Percentiles rank a stretch among this genome's conserved stretches.
Evolutionary conservation across 2,888 invertebrate species (phyloP).

Genomic region (Eurytoma californica): DNA sequence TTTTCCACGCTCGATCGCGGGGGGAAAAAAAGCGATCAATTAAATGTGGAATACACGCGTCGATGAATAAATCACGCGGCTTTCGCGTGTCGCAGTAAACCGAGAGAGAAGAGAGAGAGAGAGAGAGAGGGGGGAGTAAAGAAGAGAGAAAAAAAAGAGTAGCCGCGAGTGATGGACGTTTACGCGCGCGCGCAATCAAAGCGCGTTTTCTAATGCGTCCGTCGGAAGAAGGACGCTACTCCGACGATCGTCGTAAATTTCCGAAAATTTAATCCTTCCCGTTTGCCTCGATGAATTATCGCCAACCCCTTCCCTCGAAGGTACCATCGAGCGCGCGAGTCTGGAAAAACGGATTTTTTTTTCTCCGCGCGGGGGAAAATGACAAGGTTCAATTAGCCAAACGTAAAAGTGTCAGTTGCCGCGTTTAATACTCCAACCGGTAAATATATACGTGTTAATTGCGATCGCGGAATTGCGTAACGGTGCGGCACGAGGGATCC

Average conservation of each 20-base stretch:
- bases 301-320: too few relatives aligned
- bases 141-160: conserved; percentile 40
- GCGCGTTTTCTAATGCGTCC: conserved; percentile 21
- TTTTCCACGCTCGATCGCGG: not conserved
- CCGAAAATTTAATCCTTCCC: conserved; percentile 21
- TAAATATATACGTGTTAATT: too few relatives aligned
- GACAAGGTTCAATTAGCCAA: too few relatives aligned
- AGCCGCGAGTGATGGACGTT: conserved; percentile 47
- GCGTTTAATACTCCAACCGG: too few relatives aligned
- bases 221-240: not conserved
- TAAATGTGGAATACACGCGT: conserved; percentile 45
- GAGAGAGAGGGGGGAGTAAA: conserved; percentile 4
- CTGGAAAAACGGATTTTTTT: too few relatives aligned
- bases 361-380: too few relatives aligned
- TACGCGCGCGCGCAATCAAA: conserved; percentile 37
- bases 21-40: conserved; percentile 39
- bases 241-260: not conserved
- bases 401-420: too few relatives aligned
- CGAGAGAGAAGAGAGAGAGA: too few relatives aligned
- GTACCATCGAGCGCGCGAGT: too few relatives aligned
- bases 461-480: too few relatives aligned
- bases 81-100: conserved; percentile 52
- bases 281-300: too few relatives aligned
- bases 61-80: conserved; percentile 52
- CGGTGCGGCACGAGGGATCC: too few relatives aligned